Conservation (phyloP, 1,140 invertebrate genomes). For the Zaprionus taronus region DNA sequence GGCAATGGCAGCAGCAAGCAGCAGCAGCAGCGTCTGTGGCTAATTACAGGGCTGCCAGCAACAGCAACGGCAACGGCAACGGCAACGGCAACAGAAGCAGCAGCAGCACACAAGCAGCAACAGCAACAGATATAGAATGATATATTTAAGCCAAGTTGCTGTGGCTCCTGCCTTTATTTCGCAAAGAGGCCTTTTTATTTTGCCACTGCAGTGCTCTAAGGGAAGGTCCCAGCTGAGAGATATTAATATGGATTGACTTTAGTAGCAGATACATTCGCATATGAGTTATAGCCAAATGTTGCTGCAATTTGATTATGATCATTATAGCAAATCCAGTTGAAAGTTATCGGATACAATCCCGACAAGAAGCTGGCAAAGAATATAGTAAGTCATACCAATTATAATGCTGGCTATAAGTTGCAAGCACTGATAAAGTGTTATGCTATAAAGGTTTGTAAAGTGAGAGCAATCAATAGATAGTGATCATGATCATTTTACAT, state of each 20-base stretch:
- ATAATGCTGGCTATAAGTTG: not conserved
- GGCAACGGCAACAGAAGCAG: constrained; percentile 39
- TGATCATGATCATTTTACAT: not conserved
- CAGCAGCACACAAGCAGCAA: constrained; percentile 39
- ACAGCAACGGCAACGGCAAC: constrained; percentile 55
- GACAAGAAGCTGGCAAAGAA: not conserved
- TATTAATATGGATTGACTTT: constrained; percentile 12
- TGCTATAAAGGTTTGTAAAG: too few relatives aligned
- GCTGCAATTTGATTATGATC: constrained; percentile 6
- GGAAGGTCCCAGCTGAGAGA: not conserved
- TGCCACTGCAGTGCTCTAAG: not conserved
- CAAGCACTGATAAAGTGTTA: too few relatives aligned
- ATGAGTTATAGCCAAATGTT: constrained; percentile 8
- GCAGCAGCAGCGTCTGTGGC: constrained; percentile 61
- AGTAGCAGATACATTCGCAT: constrained; percentile 3
- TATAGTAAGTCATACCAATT: not conserved
- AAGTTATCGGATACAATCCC: not conserved
- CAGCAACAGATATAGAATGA: constrained; percentile 53
- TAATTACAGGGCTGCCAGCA: constrained; percentile 77
- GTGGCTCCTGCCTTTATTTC: constrained; percentile 50
- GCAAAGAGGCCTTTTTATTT: constrained; percentile 16
- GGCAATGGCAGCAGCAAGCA: constrained; percentile 55
- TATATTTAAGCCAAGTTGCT: constrained; percentile 60
- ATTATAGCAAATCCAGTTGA: not conserved
- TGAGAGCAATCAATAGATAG: not conserved